Percentiles rank a stretch among this genome's conserved stretches.
These are phyloP conservation scores for Mus spicilegus DNA, from an alignment of 2,113 vertebrate genomes.

Conservation along the genomic window DNA sequence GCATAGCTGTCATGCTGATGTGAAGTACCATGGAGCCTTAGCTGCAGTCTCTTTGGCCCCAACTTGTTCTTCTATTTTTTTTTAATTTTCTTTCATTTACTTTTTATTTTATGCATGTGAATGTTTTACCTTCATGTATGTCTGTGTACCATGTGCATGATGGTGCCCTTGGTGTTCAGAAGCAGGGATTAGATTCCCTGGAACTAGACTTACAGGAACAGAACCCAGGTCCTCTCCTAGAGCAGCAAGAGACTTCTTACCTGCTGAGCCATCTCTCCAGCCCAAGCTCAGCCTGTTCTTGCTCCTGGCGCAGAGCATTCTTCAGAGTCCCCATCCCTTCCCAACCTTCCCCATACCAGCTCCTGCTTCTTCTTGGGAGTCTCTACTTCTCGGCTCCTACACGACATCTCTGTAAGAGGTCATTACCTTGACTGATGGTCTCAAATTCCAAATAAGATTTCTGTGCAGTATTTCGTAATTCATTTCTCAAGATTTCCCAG, in stretches of 20 bases:
- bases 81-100: not conserved
- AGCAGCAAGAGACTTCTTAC: not conserved
- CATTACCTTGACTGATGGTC: not conserved
- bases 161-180: not conserved
- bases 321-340: not conserved
- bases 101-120: not conserved
- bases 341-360: not conserved
- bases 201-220: not conserved
- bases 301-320: not conserved
- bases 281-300: not conserved
- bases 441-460: conserved; percentile 6
- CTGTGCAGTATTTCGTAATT: not conserved
- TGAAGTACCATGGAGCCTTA: too few species aligned
- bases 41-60: not conserved
- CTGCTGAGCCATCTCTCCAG: not conserved
- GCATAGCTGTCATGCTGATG: too few species aligned
- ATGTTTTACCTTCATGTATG: not conserved
- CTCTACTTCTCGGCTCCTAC: not conserved
- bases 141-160: not conserved
- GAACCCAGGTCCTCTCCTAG: not conserved
- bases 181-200: not conserved
- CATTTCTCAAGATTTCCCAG: not conserved
- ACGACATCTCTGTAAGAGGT: not conserved
- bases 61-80: not conserved
- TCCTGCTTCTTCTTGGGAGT: not conserved